Evolutionary conservation across 2,113 vertebrate genomes (phyloP).

Genomic region (Cathartes aura): DNA sequence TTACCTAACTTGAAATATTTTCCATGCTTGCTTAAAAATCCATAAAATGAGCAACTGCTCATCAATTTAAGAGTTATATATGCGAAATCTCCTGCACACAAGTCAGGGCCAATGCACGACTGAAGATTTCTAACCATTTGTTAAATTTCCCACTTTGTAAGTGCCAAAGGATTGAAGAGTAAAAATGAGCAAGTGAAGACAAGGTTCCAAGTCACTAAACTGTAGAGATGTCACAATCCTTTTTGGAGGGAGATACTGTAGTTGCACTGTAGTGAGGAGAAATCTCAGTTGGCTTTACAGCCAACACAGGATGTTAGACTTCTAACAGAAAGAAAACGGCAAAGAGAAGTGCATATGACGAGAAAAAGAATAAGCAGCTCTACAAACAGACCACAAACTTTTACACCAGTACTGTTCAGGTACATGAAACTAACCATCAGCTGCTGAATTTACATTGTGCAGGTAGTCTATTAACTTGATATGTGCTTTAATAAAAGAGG

Average conservation of each 20-base stretch:
- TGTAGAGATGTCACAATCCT: not conserved
- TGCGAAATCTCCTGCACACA: not conserved
- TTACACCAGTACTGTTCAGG: not conserved
- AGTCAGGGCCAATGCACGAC: not conserved
- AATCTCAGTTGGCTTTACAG: not conserved
- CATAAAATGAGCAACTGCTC: slow-evolving; percentile 27
- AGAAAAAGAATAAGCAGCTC: not conserved
- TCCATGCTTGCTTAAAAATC: slow-evolving; percentile 37
- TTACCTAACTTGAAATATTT: slow-evolving; percentile 39
- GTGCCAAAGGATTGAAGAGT: not conserved
- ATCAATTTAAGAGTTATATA: not conserved
- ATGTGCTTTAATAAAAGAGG: not conserved
- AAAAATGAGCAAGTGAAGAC: not conserved
- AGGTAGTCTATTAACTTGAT: not conserved
- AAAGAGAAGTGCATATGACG: not conserved
- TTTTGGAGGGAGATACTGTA: not conserved
- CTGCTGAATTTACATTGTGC: not conserved
- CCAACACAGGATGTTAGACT: not conserved
- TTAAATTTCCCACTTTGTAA: not conserved
- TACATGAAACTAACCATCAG: not conserved
- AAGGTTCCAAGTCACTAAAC: slow-evolving; percentile 38
- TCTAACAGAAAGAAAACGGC: not conserved
- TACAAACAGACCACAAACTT: not conserved
- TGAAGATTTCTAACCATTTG: slow-evolving; percentile 29
- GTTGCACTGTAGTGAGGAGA: not conserved